Percentiles rank a stretch among this genome's conserved stretches.
These are phyloP conservation scores for Microctonus hyperodae DNA, from an alignment of 2,888 invertebrate genomes.

Conservation along the genomic window DNA sequence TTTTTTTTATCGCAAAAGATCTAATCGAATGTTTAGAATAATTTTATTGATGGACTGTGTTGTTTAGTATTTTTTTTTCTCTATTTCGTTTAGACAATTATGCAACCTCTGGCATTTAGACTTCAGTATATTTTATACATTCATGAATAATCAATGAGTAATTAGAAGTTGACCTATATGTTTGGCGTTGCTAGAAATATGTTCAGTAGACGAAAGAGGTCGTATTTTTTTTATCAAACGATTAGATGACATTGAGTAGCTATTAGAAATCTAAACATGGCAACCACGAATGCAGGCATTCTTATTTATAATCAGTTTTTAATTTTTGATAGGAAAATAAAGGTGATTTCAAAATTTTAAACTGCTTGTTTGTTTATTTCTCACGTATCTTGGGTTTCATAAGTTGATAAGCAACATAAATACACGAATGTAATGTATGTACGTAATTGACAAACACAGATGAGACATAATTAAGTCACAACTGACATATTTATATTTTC, in stretches of 20 bases:
- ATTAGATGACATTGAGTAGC: background rate
- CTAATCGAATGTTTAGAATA: too few species aligned
- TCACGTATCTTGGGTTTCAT: conserved; percentile 7
- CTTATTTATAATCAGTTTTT: background rate
- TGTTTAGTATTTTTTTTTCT: background rate
- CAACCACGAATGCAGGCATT: background rate
- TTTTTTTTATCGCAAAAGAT: too few species aligned
- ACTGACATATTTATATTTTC: background rate
- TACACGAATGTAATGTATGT: background rate
- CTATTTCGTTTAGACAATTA: background rate
- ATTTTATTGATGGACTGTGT: background rate
- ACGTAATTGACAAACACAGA: conserved; percentile 11
- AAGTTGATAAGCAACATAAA: background rate
- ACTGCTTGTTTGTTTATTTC: background rate
- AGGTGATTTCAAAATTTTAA: background rate
- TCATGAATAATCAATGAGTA: background rate
- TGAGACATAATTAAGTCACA: conserved; percentile 1
- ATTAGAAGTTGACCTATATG: background rate
- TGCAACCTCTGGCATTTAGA: background rate
- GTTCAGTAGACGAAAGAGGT: background rate
- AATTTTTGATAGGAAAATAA: background rate
- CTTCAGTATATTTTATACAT: background rate
- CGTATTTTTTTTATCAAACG: background rate
- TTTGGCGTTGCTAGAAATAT: background rate
- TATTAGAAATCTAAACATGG: too few species aligned